phyloP scores from a whole-genome alignment of 2,113 vertebrate genomes.

The Albula goreensis region DNA sequence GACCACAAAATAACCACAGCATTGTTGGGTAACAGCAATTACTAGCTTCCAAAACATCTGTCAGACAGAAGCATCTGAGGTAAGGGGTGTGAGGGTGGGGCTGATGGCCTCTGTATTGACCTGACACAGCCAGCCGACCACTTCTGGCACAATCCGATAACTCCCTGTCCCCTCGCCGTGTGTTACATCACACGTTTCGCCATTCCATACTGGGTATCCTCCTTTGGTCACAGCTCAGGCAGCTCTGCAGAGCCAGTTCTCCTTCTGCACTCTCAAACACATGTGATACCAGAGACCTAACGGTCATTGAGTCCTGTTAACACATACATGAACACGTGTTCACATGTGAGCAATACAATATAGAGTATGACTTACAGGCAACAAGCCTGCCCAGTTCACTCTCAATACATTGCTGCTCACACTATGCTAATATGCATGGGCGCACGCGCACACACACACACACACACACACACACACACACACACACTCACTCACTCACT shows the following conservation, averaged over 20 bases:
- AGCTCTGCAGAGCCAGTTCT: not conserved
- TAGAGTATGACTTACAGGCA: not conserved
- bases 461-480: slow-evolving; percentile 23
- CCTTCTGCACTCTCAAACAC: not conserved
- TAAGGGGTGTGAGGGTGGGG: no score
- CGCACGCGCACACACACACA: not conserved
- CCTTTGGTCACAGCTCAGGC: not conserved
- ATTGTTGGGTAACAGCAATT: not conserved
- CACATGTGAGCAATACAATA: not conserved
- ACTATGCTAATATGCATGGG: not conserved
- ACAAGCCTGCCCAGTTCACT: not conserved
- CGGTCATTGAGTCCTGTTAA: no score
- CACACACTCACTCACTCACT: slow-evolving; percentile 40
- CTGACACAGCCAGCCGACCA: slow-evolving; percentile 40
- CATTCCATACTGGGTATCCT: not conserved
- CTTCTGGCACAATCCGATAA: slow-evolving; percentile 48
- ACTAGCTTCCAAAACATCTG: not conserved
- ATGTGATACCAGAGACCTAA: not conserved
- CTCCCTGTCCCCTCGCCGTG: slow-evolving; percentile 23
- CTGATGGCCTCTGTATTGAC: slow-evolving; percentile 44
- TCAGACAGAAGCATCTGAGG: not conserved
- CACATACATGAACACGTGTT: no score
- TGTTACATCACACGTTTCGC: not conserved
- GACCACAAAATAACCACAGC: not conserved
- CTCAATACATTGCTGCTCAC: not conserved